These are phyloP conservation scores for Lycodopsis pacificus DNA, from an alignment of 2,797 vertebrate species.

Conservation along the genomic window DNA sequence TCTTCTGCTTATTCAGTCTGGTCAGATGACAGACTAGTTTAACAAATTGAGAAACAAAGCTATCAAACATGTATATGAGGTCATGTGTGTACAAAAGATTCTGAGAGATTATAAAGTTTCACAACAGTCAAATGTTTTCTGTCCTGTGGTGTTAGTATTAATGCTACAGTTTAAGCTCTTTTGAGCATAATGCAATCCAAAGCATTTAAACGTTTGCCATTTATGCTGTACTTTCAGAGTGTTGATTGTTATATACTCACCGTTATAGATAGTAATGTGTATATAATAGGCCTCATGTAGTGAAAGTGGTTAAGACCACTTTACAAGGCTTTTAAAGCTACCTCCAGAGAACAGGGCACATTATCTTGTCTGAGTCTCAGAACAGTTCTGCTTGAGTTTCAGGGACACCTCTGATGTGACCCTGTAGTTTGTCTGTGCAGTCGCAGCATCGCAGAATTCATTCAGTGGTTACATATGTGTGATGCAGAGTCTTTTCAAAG, in stretches of 20 bases:
- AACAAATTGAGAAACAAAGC: too few relatives aligned
- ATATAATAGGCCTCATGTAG: background rate
- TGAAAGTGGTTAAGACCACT: background rate
- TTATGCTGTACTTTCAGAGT: background rate
- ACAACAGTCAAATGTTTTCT: constrained; percentile 1
- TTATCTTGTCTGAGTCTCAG: background rate
- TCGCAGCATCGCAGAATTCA: too few relatives aligned
- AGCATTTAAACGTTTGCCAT: background rate
- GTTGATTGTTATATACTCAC: background rate
- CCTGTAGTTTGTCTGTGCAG: background rate
- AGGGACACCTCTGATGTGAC: background rate
- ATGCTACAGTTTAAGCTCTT: background rate
- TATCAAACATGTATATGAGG: too few relatives aligned
- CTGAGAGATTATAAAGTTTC: too few relatives aligned
- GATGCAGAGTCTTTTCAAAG: background rate
- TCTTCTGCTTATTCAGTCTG: constrained; percentile 4
- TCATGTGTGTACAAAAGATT: too few relatives aligned
- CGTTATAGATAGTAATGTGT: background rate
- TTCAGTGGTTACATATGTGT: background rate
- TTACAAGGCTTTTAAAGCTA: background rate
- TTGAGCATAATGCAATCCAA: background rate
- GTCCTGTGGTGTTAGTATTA: background rate
- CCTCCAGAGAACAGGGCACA: background rate
- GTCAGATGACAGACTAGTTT: constrained; percentile 12
- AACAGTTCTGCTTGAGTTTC: background rate